Conservation (phyloP, 2,797 vertebrate species). For the Serranus cabrilla region DNA sequence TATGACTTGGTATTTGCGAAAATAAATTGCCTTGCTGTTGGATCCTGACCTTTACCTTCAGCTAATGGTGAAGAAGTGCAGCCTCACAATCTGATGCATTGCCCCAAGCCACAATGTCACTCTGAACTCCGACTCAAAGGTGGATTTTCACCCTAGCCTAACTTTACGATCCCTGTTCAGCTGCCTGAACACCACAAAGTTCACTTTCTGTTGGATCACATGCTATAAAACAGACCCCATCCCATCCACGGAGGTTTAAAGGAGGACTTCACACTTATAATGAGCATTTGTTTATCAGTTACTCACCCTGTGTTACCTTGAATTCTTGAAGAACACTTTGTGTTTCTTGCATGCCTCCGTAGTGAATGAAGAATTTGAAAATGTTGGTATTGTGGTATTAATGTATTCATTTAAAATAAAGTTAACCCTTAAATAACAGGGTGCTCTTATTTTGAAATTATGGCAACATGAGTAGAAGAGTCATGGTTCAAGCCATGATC, state of each 20-base stretch:
- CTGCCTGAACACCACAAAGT: neutral
- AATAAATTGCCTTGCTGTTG: constrained; percentile 60
- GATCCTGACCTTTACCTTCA: constrained; percentile 66
- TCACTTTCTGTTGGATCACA: neutral
- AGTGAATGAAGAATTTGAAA: too few relatives aligned
- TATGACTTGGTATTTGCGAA: constrained; percentile 63
- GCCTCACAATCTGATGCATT: constrained; percentile 32
- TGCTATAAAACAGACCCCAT: neutral
- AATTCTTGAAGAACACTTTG: too few relatives aligned
- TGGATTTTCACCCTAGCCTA: constrained; percentile 8
- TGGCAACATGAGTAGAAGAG: neutral
- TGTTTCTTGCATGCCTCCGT: too few relatives aligned
- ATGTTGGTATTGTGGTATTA: neutral
- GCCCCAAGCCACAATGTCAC: constrained; percentile 28
- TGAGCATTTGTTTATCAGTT: too few relatives aligned
- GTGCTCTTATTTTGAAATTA: neutral
- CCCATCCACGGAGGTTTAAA: neutral
- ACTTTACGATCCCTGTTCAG: constrained; percentile 2
- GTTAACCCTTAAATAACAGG: neutral
- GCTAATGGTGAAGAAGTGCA: constrained; percentile 49
- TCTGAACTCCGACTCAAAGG: constrained; percentile 29
- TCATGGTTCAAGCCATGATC: neutral
- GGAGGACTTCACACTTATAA: too few relatives aligned
- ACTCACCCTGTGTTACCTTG: too few relatives aligned
- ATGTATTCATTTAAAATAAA: neutral